These are phyloP conservation scores for Caenorhabditis parvicauda DNA, from an alignment of 2,888 invertebrate species.

Conservation along the genomic window DNA sequence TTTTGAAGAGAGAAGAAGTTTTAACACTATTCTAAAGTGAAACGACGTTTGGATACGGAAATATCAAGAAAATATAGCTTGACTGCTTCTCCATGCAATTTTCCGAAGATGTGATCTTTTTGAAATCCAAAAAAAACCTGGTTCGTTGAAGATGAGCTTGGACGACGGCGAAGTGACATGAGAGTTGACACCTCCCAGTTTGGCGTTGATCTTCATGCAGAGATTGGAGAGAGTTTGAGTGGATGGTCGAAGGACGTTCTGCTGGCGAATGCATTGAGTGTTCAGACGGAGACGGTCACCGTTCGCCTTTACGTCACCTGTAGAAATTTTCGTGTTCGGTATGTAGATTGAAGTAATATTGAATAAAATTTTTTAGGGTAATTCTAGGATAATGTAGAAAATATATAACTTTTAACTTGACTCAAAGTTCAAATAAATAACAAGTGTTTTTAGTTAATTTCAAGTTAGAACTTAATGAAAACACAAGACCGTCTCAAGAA, in stretches of 20 bases:
- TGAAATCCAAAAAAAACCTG: conserved; percentile 1
- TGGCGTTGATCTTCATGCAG: conserved; percentile 30
- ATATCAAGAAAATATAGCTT: too few species aligned
- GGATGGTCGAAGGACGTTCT: conserved; percentile 13
- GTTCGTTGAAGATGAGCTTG: conserved; percentile 1
- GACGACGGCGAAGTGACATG: conserved; percentile 5
- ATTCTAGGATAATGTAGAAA: neutral
- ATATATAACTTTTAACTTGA: too few species aligned
- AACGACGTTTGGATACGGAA: too few species aligned
- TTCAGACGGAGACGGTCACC: conserved; percentile 18
- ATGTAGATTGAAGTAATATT: neutral
- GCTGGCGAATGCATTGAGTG: conserved; percentile 19
- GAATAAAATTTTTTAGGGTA: neutral
- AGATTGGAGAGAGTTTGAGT: conserved; percentile 23
- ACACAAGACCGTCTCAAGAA: too few species aligned
- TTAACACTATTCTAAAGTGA: neutral
- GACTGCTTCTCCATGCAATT: neutral
- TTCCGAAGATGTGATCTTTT: neutral
- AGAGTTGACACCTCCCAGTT: conserved; percentile 21
- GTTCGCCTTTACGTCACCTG: neutral
- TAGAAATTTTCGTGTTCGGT: neutral
- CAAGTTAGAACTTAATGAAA: too few species aligned
- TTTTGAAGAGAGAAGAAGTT: neutral
- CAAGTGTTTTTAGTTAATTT: too few species aligned
- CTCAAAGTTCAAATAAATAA: too few species aligned